A percentile compares a stretch with the other conserved stretches of the same genome.
These are phyloP conservation scores for Vireo griseus DNA, from an alignment of 2,797 vertebrate genomes.

Conservation along the genomic window DNA sequence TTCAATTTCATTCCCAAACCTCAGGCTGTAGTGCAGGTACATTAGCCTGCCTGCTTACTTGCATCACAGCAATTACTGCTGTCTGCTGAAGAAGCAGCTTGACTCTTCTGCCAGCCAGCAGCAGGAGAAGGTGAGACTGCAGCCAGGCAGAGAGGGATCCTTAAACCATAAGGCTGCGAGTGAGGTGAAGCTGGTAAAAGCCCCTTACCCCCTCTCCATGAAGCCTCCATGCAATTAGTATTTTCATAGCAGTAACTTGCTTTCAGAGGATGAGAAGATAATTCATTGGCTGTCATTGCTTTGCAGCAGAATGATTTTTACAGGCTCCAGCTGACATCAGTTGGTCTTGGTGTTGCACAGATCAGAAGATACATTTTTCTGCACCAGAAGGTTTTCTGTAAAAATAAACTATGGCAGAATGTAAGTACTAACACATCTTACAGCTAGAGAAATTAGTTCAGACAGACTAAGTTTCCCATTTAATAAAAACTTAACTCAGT, in stretches of 20 bases:
- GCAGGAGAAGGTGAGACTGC: background rate
- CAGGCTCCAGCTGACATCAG: background rate
- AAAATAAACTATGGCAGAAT: conserved; percentile 24
- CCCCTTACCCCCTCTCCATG: accelerated
- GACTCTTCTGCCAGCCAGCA: background rate
- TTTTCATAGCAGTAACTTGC: background rate
- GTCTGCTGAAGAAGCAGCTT: background rate
- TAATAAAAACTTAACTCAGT: background rate
- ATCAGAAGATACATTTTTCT: background rate
- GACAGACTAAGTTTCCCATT: background rate
- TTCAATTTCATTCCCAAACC: background rate
- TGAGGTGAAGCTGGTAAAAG: background rate
- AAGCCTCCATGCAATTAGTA: background rate
- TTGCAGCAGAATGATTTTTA: background rate
- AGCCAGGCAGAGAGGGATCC: background rate
- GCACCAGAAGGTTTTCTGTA: background rate
- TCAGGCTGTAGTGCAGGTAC: background rate
- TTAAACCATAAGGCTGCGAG: background rate
- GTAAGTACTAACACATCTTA: background rate
- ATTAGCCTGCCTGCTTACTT: background rate
- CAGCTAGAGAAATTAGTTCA: background rate
- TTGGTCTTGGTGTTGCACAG: background rate
- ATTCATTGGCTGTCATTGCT: background rate
- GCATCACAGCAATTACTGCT: background rate
- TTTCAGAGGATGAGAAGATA: background rate